Evolutionary conservation across 2,797 vertebrate genomes (phyloP), one percentile per base, ranked within the genome.

Genomic region (Brachyalestes nurse): DNA sequence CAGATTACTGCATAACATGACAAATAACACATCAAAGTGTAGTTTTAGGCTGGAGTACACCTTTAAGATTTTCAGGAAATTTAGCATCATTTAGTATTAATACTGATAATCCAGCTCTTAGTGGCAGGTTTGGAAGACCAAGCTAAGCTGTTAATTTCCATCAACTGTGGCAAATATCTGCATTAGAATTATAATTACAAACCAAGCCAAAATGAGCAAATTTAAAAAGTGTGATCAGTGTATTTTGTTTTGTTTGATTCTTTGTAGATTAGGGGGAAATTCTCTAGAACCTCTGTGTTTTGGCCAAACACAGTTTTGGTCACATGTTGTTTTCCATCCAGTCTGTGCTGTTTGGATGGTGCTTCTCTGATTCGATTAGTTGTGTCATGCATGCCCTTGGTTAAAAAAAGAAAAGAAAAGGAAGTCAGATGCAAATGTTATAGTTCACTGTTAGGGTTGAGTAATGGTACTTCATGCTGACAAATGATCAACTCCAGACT

Each of bases 321-420:
- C 49, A 49, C 34, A 25, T 65, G 60, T 74, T 65, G 60, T 74
- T 78, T 74, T 67, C 23, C 70, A 62, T 51, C 13, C 16, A 53
- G 40, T 47, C 14, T 60, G 55, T n/a, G 28, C 40, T 8, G 6
- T 71, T 72, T 65, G 34, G 38, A 49, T 72, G 45, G 34, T 55
- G 57, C 21, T 49, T 51, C 45, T 51, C 19, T 16, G 4, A 71
- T 71, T 71, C 51, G 23, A 51, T 72, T 72, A 34, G 14, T 72
- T 38, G 51, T 53, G 25, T 79, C 34, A 55, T 65, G 60, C 70
- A 65, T 34, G 38, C 13, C 47, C n/a, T 73, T 65, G 17, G 51
- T 62, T 9, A 14, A 65, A 65, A 72, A 61, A 28, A 28, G 28
- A 49, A 0, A 19, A 7, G n/a, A 53, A 49, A 71, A 19, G 25